Base-by-base conservation (phyloP, 2,113 vertebrate genomes). In the Beaufortia kweichowensis region DNA sequence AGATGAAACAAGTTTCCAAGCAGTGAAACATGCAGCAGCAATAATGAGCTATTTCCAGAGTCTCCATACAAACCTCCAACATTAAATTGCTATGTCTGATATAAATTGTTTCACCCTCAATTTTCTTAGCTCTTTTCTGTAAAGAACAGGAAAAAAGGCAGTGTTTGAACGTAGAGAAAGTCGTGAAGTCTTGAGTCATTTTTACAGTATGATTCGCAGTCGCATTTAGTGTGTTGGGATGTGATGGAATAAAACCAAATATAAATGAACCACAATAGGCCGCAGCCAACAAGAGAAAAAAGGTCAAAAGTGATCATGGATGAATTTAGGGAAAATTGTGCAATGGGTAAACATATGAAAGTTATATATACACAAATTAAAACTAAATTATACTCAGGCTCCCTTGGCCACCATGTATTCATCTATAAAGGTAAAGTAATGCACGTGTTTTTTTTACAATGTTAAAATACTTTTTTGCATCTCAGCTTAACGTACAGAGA, bases 11-110 rank as follows among this genome's bases (percentile, higher is more conserved):
- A 28, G 65, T 74, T 1, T 46, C 28, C 82, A 85, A 84, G 85
- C 85, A 84, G 53, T 57, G 53, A 78, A 26, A 82, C 53, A 39
- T 82, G 84, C 81, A 48, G 80, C 26, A 39, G 23, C 63, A 85
- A 88, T 24, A 74, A 68, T 6, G 83, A 33, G 62, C 67, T 41
- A 72, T 91, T 86, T 89, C 89, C 88, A 87, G 59, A 92, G 89
- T 89, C 26, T 71, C 92, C 83, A 96, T 97, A 99, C 97, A 94
- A 98, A 99, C 97, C 97, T 99, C 97, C 96, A 99, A 94, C 97
- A 99, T 99, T 95, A 99, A 96, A 96, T 98, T 99, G 95, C 97
- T 98, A 95, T 99, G 97, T 91, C 96, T 98, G 95, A 98, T 97
- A 96, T 99, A 99, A 96, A 99, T 96, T 90, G 95, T 98, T 96